These are phyloP conservation scores for Oscheius sp. DNA, from an alignment of 1,140 invertebrate species.

Conservation along the genomic window DNA sequence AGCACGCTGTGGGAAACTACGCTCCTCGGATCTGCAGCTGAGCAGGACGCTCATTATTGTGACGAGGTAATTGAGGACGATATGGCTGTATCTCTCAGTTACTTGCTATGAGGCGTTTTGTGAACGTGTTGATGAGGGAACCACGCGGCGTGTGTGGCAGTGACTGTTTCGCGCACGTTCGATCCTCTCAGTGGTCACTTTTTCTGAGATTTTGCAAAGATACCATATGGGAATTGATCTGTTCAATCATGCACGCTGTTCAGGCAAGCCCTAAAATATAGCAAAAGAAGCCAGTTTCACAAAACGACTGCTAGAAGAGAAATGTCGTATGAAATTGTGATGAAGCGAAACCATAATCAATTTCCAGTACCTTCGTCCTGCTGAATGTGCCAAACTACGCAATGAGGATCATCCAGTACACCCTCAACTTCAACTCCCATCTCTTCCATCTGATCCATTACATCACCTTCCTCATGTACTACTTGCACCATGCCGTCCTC, in stretches of 20 bases:
- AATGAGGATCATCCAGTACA: constrained; percentile 51
- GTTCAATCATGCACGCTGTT: no score
- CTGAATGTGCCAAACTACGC: constrained; percentile 57
- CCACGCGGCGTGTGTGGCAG: no score
- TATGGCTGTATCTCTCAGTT: not conserved
- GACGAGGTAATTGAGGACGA: no score
- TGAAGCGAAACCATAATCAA: not conserved
- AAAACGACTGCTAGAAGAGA: no score
- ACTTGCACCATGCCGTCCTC: constrained; percentile 57
- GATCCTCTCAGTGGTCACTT: no score
- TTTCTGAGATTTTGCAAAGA: no score
- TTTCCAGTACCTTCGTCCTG: constrained; percentile 58
- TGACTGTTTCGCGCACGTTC: no score
- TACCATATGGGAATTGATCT: no score
- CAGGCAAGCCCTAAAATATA: no score
- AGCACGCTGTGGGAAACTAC: constrained; percentile 49
- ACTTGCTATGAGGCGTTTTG: not conserved
- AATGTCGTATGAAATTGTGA: no score
- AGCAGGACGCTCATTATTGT: constrained; percentile 58
- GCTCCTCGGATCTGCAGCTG: constrained; percentile 56
- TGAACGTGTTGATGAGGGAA: no score
- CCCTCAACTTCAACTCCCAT: constrained; percentile 35
- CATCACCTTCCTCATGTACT: constrained; percentile 58
- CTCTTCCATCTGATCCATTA: constrained; percentile 47
- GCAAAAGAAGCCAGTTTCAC: no score